Evolutionary conservation across 2,113 vertebrate species (phyloP).

Genomic region (Brachionichthys hirsutus): DNA sequence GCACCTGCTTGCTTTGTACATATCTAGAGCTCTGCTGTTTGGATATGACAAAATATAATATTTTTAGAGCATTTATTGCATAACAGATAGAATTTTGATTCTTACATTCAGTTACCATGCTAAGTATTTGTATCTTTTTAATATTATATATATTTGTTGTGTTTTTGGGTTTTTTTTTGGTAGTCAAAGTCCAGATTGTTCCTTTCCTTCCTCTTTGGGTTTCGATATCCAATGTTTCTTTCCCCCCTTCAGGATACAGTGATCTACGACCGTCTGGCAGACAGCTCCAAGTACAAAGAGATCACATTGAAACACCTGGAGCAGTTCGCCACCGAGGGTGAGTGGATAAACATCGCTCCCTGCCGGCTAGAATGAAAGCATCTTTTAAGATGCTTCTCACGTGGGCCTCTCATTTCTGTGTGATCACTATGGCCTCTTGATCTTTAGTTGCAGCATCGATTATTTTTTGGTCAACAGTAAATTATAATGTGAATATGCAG

Average conservation of each 20-base stretch:
- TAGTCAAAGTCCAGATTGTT: conserved; percentile 9
- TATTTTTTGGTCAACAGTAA: not conserved
- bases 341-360: conserved; percentile 63
- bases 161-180: no score
- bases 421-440: not conserved
- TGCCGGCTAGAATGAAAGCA: conserved; percentile 19
- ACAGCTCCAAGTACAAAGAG: conserved; percentile 96
- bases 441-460: not conserved
- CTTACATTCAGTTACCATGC: no score
- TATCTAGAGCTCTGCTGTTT: no score
- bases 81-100: no score
- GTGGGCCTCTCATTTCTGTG: no score
- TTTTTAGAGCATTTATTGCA: no score
- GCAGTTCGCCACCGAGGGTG: conserved; percentile 97
- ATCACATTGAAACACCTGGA: conserved; percentile 98
- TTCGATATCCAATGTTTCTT: conserved; percentile 48
- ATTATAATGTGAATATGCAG: not conserved
- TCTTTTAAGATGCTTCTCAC: not conserved
- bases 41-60: no score
- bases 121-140: no score
- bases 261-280: conserved; percentile 95
- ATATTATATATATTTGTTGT: no score
- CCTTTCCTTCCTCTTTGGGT: conserved; percentile 21
- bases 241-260: conserved; percentile 89
- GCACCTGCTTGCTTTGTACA: no score